These are phyloP conservation scores for Micrastur ruficollis DNA, from an alignment of 2,797 vertebrate genomes.

Conservation along the genomic window DNA sequence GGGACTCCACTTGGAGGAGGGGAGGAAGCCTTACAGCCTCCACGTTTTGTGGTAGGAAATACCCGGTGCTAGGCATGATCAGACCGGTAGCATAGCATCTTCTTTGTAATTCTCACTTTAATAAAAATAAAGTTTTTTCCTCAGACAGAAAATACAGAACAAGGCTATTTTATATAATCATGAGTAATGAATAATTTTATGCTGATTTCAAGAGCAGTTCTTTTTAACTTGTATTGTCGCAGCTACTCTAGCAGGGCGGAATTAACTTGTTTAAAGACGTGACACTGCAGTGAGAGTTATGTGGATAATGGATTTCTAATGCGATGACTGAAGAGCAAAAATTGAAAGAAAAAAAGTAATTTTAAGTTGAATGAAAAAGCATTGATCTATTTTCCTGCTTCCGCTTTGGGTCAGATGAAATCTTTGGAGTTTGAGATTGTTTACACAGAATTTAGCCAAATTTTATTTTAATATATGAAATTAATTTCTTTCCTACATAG, in stretches of 20 bases:
- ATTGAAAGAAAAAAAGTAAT: not conserved
- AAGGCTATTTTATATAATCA: not conserved
- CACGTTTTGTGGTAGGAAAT: not conserved
- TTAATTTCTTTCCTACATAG: not conserved
- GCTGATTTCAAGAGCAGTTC: not conserved
- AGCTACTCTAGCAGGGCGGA: not conserved
- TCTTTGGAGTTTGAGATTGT: not conserved
- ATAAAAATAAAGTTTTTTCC: not conserved
- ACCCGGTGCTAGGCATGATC: not conserved
- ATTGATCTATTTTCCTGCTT: not conserved
- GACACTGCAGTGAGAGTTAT: not conserved
- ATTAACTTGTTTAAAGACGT: not conserved
- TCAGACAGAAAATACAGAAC: not conserved
- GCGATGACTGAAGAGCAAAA: not conserved
- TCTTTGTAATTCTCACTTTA: not conserved
- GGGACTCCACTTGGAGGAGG: rapidly evolving
- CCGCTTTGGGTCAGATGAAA: not conserved
- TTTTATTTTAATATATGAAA: not conserved
- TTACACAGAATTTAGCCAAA: not conserved
- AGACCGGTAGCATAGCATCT: not conserved
- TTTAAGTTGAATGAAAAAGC: not conserved
- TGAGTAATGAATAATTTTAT: not conserved
- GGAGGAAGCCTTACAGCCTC: not conserved
- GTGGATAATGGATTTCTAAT: not conserved
- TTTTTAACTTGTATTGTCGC: not conserved